phyloP scores from a whole-genome alignment of 2,888 invertebrate genomes.

The Apamea sordens region DNA sequence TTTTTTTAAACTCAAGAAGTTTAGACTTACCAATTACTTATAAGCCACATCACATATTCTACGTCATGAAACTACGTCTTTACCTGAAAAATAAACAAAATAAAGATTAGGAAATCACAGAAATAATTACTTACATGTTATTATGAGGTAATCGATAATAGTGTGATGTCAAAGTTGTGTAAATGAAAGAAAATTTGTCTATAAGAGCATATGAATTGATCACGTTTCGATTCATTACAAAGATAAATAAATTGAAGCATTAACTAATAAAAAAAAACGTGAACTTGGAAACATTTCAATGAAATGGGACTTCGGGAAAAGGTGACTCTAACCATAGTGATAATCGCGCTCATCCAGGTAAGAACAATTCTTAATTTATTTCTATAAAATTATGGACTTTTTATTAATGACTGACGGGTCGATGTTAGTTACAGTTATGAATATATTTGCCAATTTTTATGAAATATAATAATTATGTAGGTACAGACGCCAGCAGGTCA shows the following conservation, averaged over 20 bases:
- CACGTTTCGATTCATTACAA: constrained; percentile 47
- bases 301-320: constrained; percentile 79
- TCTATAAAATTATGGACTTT: not conserved
- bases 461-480: not conserved
- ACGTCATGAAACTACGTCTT: constrained; percentile 20
- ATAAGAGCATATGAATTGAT: constrained; percentile 28
- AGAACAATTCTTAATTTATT: constrained; percentile 45
- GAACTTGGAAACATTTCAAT: constrained; percentile 57
- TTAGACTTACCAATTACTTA: constrained; percentile 24
- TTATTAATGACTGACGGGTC: not conserved
- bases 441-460: not conserved
- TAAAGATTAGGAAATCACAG: constrained; percentile 28
- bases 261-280: constrained; percentile 56
- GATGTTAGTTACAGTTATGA: not conserved
- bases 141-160: constrained; percentile 36
- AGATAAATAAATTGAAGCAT: constrained; percentile 25
- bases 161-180: constrained; percentile 12
- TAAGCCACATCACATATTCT: not conserved
- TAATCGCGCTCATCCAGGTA: constrained; percentile 74
- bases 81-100: constrained; percentile 53
- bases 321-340: constrained; percentile 71
- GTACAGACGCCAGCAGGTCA: too few species aligned
- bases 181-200: not conserved
- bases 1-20: not conserved
- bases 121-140: constrained; percentile 2